Percentiles rank a stretch among this genome's conserved stretches.
Evolutionary conservation across 2,888 invertebrate species (phyloP).

Genomic region (Drosophila basisetae): DNA sequence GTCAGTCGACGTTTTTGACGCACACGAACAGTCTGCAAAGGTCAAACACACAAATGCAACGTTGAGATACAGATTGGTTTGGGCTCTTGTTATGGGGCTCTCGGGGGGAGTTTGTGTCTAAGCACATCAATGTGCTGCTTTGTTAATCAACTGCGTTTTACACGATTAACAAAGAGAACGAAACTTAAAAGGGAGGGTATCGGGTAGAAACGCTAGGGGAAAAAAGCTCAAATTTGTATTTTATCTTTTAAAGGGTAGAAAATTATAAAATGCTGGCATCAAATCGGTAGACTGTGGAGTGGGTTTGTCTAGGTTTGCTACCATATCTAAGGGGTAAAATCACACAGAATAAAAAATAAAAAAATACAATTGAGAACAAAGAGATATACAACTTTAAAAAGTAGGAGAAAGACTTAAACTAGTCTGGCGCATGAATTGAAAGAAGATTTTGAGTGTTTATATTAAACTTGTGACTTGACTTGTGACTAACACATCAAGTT

Average conservation of each 20-base stretch:
- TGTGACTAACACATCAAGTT: neutral
- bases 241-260: neutral
- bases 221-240: constrained; percentile 2
- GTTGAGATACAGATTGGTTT: constrained; percentile 22
- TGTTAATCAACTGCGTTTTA: constrained; percentile 75
- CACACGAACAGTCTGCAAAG: constrained; percentile 89
- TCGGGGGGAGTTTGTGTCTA: constrained; percentile 56
- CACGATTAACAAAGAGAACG: constrained; percentile 68
- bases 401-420: neutral
- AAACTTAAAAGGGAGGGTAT: constrained; percentile 22
- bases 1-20: constrained; percentile 88
- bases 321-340: constrained; percentile 51
- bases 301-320: constrained; percentile 46
- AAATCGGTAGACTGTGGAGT: constrained; percentile 40
- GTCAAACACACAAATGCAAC: constrained; percentile 51
- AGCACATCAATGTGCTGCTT: constrained; percentile 69
- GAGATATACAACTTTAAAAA: constrained; percentile 1
- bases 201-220: constrained; percentile 22
- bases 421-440: constrained; percentile 15
- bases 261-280: constrained; percentile 45
- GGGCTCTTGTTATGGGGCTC: constrained; percentile 26
- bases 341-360: constrained; percentile 5
- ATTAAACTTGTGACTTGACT: neutral
- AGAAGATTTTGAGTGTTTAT: neutral
- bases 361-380: neutral